Base-by-base conservation (phyloP, 2,797 vertebrate genomes). In the Botia almorhae region DNA sequence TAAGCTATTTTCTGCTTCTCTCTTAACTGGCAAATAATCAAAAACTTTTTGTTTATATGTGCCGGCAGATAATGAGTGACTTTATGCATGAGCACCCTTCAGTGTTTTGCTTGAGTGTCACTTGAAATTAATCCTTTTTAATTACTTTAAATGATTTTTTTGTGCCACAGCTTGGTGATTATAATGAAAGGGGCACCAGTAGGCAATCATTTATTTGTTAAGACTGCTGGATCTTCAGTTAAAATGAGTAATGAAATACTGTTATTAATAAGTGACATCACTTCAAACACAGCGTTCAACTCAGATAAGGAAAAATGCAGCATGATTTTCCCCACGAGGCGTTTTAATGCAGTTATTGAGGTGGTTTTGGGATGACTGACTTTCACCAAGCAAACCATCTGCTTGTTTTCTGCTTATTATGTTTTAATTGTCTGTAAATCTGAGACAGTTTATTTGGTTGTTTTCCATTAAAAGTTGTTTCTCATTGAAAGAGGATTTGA, bases 381-480 rank as follows among this genome's bases (percentile, higher is more conserved):
- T 29, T 36, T 36, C 7, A 63, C 39, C 14, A 64, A 55, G 13
- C 6, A 33, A 76, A 43, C 76, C 55, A 75, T 71, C 26, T 68
- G 53, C 26, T 33, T 39, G 17, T 48, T 58, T 51, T 67, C 23
- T 72, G 72, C 17, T 26, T 33, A 33, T 48, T 26, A 51, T 64
- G 68, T 55, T 43, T 26, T 46, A 29, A 60, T 73, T 77, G 43
- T 21, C 74, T 26, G n/a, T 60, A 74, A 76, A 76, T 65, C 19
- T 55, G 6, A 64, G 53, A 58, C 21, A 60, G 56, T 29, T 16
- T 17, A 51, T 7, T 46, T 67, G 72, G n/a, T 58, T 4, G 6
- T 33, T 16, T 23, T 43, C 19, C 39, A 72, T 39, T 63, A 63
- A 53, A 74, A 80, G 65, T 74, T 36, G 71, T 55, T 73, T 83